Percentiles rank a stretch among this genome's conserved stretches.
phyloP scores from a whole-genome alignment of 2,797 vertebrate genomes.

The Sebastolobus altivelis region DNA sequence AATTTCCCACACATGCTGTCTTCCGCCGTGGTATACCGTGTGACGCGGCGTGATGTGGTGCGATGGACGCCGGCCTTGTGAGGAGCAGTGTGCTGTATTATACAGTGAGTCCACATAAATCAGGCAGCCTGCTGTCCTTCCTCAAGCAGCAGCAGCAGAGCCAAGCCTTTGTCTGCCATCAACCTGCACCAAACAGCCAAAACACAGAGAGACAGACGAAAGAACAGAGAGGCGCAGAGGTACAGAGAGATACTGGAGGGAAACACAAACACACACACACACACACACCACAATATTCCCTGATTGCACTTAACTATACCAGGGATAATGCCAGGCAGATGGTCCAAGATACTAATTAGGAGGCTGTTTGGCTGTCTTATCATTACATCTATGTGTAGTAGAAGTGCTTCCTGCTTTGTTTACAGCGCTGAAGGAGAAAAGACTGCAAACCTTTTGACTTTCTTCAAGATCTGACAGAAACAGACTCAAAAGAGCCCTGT shows the following conservation, averaged over 20 bases:
- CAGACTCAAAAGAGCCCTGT: background rate
- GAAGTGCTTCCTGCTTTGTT: constrained; percentile 50
- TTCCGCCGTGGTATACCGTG: constrained; percentile 11
- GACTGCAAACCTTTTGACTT: constrained; percentile 33
- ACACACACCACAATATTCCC: constrained; percentile 51
- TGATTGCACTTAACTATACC: constrained; percentile 54
- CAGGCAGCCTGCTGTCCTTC: constrained; percentile 55
- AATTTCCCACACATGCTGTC: constrained; percentile 4
- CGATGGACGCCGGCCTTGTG: constrained; percentile 59
- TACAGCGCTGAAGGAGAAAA: constrained; percentile 25
- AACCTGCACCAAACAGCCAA: constrained; percentile 49
- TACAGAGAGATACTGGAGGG: constrained; percentile 40
- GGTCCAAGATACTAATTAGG: constrained; percentile 80
- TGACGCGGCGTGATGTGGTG: constrained; percentile 25
- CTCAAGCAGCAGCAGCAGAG: constrained; percentile 54
- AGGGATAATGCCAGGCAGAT: constrained; percentile 75
- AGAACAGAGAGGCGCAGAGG: constrained; percentile 41
- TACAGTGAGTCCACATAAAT: constrained; percentile 64
- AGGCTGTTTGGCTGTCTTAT: constrained; percentile 61
- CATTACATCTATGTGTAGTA: constrained; percentile 53
- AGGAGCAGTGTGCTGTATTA: constrained; percentile 44
- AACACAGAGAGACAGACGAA: constrained; percentile 26
- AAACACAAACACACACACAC: constrained; percentile 29
- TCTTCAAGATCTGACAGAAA: constrained; percentile 43
- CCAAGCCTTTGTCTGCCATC: constrained; percentile 58